Evolutionary conservation across 2,888 invertebrate species (phyloP).

Genomic region (Chrysopilus asiliformis): DNA sequence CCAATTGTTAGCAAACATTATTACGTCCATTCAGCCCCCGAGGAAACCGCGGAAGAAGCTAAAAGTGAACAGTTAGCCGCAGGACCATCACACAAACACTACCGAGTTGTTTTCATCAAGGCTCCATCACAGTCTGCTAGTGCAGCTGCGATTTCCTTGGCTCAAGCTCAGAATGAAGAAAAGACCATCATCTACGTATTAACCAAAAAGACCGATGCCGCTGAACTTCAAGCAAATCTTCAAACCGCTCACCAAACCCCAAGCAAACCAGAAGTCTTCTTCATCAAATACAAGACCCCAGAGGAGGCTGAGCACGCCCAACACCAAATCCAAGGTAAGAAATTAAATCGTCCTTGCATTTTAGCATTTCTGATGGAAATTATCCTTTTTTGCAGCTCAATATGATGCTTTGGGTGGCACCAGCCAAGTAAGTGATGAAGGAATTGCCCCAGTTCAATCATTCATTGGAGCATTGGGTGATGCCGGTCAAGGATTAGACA

Average conservation of each 20-base stretch:
- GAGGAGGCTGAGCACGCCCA: conserved; percentile 34
- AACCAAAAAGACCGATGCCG: conserved; percentile 29
- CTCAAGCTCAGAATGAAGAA: conserved; percentile 27
- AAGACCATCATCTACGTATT: conserved; percentile 35
- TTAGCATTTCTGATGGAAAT: no score
- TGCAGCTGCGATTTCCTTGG: conserved; percentile 26
- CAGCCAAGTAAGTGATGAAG: conserved; percentile 30
- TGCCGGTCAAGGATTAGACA: no score
- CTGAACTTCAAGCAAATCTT: conserved; percentile 29
- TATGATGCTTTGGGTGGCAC: conserved; percentile 31
- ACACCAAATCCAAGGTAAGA: conserved; percentile 28
- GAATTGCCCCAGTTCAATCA: conserved; percentile 26
- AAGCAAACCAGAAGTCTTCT: conserved; percentile 35
- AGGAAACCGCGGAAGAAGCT: conserved; percentile 10
- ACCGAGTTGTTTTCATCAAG: conserved; percentile 35
- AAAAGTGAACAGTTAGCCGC: conserved; percentile 13
- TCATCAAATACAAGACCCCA: conserved; percentile 35
- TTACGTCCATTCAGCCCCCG: conserved; percentile 18
- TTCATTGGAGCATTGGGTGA: conserved; percentile 18
- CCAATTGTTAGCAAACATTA: no score
- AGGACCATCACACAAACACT: conserved; percentile 33
- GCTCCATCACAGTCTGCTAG: conserved; percentile 28
- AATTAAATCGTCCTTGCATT: no score
- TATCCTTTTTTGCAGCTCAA: conserved; percentile 19
- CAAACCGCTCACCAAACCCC: conserved; percentile 27